Conservation (phyloP, 2,113 vertebrate genomes). For the Enhydra lutris region DNA sequence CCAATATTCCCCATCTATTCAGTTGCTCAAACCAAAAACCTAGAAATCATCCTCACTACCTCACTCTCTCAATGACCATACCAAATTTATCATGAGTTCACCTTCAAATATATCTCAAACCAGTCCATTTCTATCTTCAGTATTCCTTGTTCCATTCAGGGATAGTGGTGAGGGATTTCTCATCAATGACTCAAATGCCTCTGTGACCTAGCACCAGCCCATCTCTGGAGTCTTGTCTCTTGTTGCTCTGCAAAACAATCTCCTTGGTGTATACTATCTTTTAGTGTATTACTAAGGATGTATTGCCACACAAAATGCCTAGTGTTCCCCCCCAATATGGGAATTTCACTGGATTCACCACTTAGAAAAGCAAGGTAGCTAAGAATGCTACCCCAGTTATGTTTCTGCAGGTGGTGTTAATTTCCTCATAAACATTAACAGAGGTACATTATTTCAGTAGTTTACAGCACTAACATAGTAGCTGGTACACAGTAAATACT, state of each 20-base stretch:
- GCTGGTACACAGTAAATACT: not conserved
- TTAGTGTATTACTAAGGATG: not conserved
- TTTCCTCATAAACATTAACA: not conserved
- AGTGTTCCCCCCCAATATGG: not conserved
- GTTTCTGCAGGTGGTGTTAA: not conserved
- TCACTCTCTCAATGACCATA: not conserved
- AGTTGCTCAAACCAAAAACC: not conserved
- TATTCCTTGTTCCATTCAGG: not conserved
- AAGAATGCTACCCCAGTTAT: not conserved
- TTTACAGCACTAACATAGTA: not conserved
- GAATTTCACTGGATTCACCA: not conserved
- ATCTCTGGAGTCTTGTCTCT: not conserved
- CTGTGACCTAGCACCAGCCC: not conserved
- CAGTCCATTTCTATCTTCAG: not conserved
- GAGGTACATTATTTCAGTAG: not conserved
- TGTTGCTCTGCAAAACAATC: not conserved
- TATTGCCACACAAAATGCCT: not conserved
- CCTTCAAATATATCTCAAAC: not conserved
- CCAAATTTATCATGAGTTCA: not conserved
- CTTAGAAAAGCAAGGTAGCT: not conserved
- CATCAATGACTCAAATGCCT: not conserved
- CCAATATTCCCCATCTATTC: not conserved
- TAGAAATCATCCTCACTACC: not conserved
- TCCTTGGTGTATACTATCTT: not conserved
- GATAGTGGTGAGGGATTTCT: no score